These are phyloP conservation scores for Connochaetes taurinus DNA, from an alignment of 2,113 vertebrate species.

Conservation along the genomic window DNA sequence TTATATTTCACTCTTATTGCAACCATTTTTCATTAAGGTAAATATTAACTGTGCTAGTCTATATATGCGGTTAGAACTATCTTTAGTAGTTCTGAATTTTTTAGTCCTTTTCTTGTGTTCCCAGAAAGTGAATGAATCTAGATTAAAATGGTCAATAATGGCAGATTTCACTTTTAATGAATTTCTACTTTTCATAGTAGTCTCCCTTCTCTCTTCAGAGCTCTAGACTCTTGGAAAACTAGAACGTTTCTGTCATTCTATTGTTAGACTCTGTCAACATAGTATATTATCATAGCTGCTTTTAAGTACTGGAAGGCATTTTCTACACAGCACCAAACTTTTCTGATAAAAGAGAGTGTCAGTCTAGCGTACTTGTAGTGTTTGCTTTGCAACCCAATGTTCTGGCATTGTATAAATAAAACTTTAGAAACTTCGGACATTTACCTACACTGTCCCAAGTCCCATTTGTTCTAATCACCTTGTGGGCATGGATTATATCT, in stretches of 20 bases:
- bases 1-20: neutral
- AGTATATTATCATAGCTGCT: neutral
- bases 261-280: neutral
- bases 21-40: neutral
- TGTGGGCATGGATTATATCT: neutral
- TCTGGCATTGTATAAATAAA: neutral
- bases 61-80: neutral
- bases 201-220: neutral
- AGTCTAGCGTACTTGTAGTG: neutral
- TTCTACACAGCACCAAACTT: neutral
- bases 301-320: neutral
- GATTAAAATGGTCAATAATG: neutral
- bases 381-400: neutral
- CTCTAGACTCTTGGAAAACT: neutral
- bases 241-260: neutral
- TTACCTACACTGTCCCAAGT: neutral
- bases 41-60: neutral
- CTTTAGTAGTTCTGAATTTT: neutral
- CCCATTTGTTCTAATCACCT: neutral
- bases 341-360: neutral
- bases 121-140: slow-evolving; percentile 5
- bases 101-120: neutral
- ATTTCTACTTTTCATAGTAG: neutral
- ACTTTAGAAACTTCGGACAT: neutral
- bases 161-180: neutral